A percentile compares a stretch with the other conserved stretches of the same genome.
These are phyloP conservation scores for Hylaeus anthracinus DNA, from an alignment of 1,140 invertebrate species.

Conservation along the genomic window DNA sequence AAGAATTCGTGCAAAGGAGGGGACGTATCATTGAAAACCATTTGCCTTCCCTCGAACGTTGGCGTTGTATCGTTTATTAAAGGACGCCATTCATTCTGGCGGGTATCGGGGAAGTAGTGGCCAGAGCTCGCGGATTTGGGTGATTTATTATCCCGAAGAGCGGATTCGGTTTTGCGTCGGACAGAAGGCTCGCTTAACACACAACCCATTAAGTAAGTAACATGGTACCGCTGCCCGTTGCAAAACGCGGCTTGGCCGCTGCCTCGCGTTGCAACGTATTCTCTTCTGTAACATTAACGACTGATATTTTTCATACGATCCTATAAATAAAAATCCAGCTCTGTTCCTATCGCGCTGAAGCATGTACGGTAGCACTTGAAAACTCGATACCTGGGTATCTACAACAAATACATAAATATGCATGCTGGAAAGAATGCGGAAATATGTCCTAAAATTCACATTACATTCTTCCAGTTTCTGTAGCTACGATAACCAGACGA, in stretches of 20 bases:
- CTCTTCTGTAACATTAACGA: constrained; percentile 33
- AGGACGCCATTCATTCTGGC: constrained; percentile 33
- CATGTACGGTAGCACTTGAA: not conserved
- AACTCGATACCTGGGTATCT: not conserved
- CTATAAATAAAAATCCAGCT: not conserved
- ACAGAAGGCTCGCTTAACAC: constrained; percentile 55
- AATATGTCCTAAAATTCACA: too few species aligned
- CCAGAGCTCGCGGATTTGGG: constrained; percentile 9
- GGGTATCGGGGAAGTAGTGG: constrained; percentile 20
- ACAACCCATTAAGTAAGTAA: constrained; percentile 57
- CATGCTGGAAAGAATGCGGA: not conserved
- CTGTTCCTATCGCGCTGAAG: not conserved
- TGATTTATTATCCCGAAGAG: constrained; percentile 52
- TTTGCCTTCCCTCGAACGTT: constrained; percentile 7
- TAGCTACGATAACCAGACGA: too few species aligned
- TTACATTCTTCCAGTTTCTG: too few species aligned
- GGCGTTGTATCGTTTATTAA: constrained; percentile 35
- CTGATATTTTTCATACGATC: constrained; percentile 21
- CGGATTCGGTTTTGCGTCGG: constrained; percentile 50
- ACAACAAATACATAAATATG: not conserved
- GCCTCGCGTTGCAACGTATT: constrained; percentile 42
- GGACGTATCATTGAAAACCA: constrained; percentile 17
- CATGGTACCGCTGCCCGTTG: constrained; percentile 31
- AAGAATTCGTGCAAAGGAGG: not conserved
- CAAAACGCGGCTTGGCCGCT: constrained; percentile 41